Evolutionary conservation across 2,888 invertebrate species (phyloP).

Genomic region (Platycnemis pennipes): DNA sequence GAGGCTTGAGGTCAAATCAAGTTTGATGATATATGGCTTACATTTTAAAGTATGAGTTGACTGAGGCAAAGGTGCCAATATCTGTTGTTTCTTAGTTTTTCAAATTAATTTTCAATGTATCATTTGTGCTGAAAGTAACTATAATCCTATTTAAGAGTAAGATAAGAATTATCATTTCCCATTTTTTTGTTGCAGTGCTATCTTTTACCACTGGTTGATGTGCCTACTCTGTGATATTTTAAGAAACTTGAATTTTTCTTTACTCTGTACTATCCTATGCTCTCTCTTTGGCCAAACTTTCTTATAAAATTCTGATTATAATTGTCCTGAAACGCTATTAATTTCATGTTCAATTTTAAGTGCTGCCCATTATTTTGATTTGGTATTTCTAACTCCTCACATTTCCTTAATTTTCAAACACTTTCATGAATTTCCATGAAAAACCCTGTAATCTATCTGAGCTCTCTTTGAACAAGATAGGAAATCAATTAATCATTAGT

Average conservation of each 20-base stretch:
- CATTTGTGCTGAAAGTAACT: background rate
- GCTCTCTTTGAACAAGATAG: no score
- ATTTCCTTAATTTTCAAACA: no score
- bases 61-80: background rate
- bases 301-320: background rate
- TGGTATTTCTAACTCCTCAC: background rate
- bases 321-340: background rate
- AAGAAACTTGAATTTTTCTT: background rate
- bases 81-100: background rate
- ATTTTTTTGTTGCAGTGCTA: background rate
- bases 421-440: no score
- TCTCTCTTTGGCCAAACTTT: background rate
- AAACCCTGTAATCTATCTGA: no score
- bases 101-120: background rate
- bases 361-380: background rate
- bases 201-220: background rate
- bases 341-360: background rate
- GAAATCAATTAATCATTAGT: no score
- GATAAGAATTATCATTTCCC: background rate
- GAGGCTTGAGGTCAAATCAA: background rate
- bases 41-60: no score
- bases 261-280: background rate
- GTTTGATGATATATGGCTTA: no score
- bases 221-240: background rate
- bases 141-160: background rate